Percentiles rank a stretch among this genome's conserved stretches.
phyloP scores from a whole-genome alignment of 2,888 invertebrate genomes.

The Meiosimyza decipiens region DNA sequence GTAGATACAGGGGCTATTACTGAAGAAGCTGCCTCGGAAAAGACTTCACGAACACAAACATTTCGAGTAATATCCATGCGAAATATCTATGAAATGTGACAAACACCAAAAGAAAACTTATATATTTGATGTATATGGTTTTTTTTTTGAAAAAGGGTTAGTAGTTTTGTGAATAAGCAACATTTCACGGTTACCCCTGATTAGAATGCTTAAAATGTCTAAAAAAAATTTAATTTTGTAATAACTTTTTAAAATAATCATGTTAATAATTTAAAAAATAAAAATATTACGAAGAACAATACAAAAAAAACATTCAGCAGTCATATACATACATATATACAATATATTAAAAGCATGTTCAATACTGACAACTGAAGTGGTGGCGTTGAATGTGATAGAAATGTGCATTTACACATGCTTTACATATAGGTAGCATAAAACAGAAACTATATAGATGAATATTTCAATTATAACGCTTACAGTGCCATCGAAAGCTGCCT shows the following conservation, averaged over 20 bases:
- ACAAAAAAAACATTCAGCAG: background rate
- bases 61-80: conserved; percentile 86
- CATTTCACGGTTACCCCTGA: conserved; percentile 5
- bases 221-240: conserved; percentile 7
- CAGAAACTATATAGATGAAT: background rate
- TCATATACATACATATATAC: background rate
- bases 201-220: conserved; percentile 49
- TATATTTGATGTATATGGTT: background rate
- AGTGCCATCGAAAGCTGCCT: conserved; percentile 86
- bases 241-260: background rate
- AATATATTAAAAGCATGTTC: background rate
- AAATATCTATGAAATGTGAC: conserved; percentile 67
- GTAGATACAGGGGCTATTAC: conserved; percentile 37
- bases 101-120: conserved; percentile 7
- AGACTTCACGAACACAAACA: conserved; percentile 72
- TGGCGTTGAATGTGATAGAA: background rate
- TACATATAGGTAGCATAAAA: background rate
- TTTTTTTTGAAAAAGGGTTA: background rate
- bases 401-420: background rate
- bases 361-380: background rate
- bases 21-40: conserved; percentile 50
- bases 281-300: too few relatives aligned
- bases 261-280: too few relatives aligned
- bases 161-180: background rate
- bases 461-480: conserved; percentile 54